phyloP scores from a whole-genome alignment of 2,888 invertebrate genomes.

The Monopis laevigella region DNA sequence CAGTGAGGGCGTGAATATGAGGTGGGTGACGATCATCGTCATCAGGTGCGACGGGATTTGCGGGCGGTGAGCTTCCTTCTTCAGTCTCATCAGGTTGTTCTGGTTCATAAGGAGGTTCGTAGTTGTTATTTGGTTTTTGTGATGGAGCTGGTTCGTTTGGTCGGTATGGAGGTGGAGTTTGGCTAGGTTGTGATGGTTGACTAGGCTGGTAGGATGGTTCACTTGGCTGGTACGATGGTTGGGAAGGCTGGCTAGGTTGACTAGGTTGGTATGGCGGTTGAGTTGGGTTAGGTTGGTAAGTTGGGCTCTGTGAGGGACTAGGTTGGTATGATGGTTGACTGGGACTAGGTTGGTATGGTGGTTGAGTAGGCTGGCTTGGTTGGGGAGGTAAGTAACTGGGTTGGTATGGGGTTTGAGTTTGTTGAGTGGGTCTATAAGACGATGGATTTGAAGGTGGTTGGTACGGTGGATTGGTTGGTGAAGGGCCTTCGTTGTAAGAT shows the following conservation, averaged over 20 bases:
- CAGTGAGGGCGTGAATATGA: conserved; percentile 78
- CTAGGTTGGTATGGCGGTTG: conserved; percentile 22
- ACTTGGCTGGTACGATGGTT: conserved; percentile 21
- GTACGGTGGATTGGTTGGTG: conserved; percentile 29
- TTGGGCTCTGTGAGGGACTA: conserved; percentile 24
- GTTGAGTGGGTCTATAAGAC: conserved; percentile 21
- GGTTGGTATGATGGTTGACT: conserved; percentile 30
- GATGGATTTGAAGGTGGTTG: conserved; percentile 22
- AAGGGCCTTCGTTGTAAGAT: conserved; percentile 44
- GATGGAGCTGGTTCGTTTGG: conserved; percentile 28
- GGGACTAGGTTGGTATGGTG: conserved; percentile 27
- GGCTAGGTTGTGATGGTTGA: conserved; percentile 20
- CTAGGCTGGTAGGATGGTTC: conserved; percentile 18
- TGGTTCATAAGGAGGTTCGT: conserved; percentile 19
- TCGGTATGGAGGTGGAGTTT: conserved; percentile 24
- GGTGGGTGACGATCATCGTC: conserved; percentile 77
- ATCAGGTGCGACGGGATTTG: conserved; percentile 31
- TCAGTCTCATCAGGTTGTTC: conserved; percentile 22
- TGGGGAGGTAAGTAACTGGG: conserved; percentile 4
- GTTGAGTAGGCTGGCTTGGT: conserved; percentile 14
- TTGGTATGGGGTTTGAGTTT: conserved; percentile 18
- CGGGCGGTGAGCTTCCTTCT: conserved; percentile 19
- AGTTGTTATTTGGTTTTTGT: conserved; percentile 20
- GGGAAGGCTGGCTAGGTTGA: conserved; percentile 13
- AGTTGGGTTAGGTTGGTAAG: conserved; percentile 25